These are phyloP conservation scores for Cossypha heuglini DNA, from an alignment of 2,797 vertebrate genomes.

Conservation along the genomic window DNA sequence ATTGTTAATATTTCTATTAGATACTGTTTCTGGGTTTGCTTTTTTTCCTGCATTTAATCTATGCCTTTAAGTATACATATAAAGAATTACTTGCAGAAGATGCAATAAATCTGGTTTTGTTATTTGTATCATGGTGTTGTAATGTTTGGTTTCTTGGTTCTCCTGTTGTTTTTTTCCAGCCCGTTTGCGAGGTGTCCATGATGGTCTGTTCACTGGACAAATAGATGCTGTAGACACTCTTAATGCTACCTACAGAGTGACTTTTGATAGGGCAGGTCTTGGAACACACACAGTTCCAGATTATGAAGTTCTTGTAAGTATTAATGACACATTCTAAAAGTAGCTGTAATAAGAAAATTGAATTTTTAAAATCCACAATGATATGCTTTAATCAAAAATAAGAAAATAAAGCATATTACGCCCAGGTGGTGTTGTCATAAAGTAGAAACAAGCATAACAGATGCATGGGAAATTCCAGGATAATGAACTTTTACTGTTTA, in stretches of 20 bases:
- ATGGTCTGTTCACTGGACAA: slow-evolving; percentile 97
- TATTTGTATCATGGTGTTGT: neutral
- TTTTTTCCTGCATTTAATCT: neutral
- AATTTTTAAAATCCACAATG: neutral
- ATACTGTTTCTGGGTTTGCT: neutral
- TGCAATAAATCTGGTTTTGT: neutral
- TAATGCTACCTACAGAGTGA: slow-evolving; percentile 95
- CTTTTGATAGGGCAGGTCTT: slow-evolving; percentile 93
- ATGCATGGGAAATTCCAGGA: neutral
- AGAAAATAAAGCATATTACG: neutral
- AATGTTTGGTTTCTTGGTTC: neutral
- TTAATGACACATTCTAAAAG: neutral
- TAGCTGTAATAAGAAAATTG: neutral
- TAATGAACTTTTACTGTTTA: neutral
- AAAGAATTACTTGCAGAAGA: neutral
- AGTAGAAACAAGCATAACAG: neutral
- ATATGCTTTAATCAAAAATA: neutral
- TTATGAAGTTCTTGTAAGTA: slow-evolving; percentile 96
- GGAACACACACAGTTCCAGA: slow-evolving; percentile 98
- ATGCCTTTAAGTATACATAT: neutral
- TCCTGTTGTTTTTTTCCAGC: slow-evolving; percentile 72
- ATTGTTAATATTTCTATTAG: neutral
- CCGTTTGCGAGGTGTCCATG: slow-evolving; percentile 91
- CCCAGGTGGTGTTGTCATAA: neutral
- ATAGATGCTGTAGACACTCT: slow-evolving; percentile 97